phyloP scores from a whole-genome alignment of 2,113 vertebrate species.

The Cisticola juncidis region DNA sequence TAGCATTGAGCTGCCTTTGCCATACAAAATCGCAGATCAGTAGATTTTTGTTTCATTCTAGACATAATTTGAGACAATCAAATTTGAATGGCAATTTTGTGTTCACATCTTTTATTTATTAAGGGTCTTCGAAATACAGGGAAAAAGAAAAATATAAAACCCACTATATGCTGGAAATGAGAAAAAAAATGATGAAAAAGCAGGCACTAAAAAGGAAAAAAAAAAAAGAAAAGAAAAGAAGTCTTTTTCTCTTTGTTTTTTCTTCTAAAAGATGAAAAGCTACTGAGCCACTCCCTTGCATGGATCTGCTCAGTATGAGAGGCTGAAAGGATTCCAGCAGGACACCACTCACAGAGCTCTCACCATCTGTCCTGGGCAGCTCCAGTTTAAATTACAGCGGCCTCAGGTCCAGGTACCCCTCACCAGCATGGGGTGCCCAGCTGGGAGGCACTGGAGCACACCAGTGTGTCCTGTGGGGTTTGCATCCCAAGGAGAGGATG shows the following conservation, averaged over 20 bases:
- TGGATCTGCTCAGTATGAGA: background rate
- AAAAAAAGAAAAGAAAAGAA: background rate
- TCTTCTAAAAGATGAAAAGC: background rate
- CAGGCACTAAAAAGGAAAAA: background rate
- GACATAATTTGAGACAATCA: conserved; percentile 71
- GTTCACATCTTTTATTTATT: conserved; percentile 77
- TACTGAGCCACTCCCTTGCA: background rate
- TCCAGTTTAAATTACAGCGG: background rate
- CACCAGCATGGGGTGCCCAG: background rate
- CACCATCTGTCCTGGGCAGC: background rate
- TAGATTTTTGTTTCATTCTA: conserved; percentile 70
- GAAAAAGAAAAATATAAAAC: conserved; percentile 30
- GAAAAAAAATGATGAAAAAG: background rate
- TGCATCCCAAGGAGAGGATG: background rate
- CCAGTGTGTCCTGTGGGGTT: fast-evolving
- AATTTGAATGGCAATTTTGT: conserved; percentile 75
- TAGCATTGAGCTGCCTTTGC: conserved; percentile 57
- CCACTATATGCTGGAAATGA: conserved; percentile 11
- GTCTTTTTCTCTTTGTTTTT: background rate
- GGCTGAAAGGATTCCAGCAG: conserved; percentile 18
- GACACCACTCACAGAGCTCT: background rate
- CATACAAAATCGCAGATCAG: conserved; percentile 62
- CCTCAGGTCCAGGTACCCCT: background rate
- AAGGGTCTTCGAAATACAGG: conserved; percentile 57
- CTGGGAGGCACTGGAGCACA: background rate